Evolutionary conservation across 1,140 invertebrate species (phyloP), one percentile per base, ranked within the genome.

Genomic region (Pogonus chalceus): DNA sequence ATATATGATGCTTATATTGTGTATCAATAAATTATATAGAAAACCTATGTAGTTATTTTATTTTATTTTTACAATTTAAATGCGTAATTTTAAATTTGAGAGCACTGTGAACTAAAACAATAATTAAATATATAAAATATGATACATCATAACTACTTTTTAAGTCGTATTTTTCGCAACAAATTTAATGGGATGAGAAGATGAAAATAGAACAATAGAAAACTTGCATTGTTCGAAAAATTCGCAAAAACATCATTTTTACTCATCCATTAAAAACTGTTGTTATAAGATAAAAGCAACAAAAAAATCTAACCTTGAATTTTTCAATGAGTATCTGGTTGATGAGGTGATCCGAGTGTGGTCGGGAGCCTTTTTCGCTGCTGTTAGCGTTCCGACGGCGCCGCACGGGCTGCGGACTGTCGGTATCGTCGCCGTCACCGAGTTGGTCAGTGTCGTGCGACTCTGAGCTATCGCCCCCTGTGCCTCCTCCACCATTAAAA

Each of bases 321-420:
- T 79, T 79, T 65, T 80, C 73, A 65, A 80, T 75, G 62, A 80
- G 72, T 68, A 78, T 72, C 66, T 79, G 77, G 66, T 78, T 79
- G 62, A 79, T 72, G 60, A 79, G 72, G 63, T 80, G 72, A 63
- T 80, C 79, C 54, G 79, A 81, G 63, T 79, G 72, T 56, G 79
- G 79, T 65, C 78, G 68, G 57, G 73, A 73, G 18, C 59, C 56
- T 20, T 49, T 52, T 49, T 53, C 59, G n/a, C 49, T 53, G 18
- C 35, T 35, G 23, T 58, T 31, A 12, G 49, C 54, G 68, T 69
- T 71, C 62, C 37, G 12, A 10, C 31, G 53, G 16, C 56, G 35
- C 67, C 71, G 71, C 55, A 73, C 70, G 55, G 74, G 71, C 56
- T 76, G 71, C 56, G 75, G 70, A 50, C 76, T 76, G 56, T 78